These are phyloP conservation scores for Brachypteracias leptosomus DNA, from an alignment of 2,113 vertebrate species.

Conservation along the genomic window DNA sequence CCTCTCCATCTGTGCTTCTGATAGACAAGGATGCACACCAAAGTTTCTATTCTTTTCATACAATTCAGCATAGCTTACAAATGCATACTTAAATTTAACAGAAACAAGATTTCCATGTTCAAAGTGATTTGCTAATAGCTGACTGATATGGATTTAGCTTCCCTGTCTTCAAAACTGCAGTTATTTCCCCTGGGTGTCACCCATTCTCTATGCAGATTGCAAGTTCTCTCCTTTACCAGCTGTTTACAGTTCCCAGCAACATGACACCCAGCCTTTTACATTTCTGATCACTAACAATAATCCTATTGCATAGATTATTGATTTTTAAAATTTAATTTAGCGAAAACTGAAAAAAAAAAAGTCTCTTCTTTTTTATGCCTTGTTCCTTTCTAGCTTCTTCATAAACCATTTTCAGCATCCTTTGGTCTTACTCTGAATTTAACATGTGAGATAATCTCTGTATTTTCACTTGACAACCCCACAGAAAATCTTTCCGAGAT, in stretches of 20 bases:
- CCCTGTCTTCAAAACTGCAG: not conserved
- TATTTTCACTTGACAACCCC: not conserved
- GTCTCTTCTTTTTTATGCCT: not conserved
- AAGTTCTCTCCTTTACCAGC: not conserved
- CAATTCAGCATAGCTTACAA: not conserved
- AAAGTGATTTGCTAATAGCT: not conserved
- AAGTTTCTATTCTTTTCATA: not conserved
- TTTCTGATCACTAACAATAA: not conserved
- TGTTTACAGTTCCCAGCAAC: not conserved
- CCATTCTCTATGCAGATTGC: not conserved
- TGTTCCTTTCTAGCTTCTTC: not conserved
- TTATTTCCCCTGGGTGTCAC: not conserved
- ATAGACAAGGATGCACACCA: not conserved
- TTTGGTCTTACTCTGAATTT: not conserved
- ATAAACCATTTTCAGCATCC: not conserved
- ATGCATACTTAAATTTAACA: not conserved
- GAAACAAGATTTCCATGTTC: not conserved
- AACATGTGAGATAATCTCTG: not conserved
- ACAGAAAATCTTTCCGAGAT: not conserved
- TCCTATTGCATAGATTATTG: no score
- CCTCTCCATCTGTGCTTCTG: not conserved
- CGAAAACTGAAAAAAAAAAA: not conserved
- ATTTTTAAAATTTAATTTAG: not conserved
- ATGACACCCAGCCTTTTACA: accelerated
- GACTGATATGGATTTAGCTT: not conserved